Evolutionary conservation across 2,113 vertebrate species (phyloP), one percentile per base, ranked within the genome.

Genomic region (Grammomys dolichurus): DNA sequence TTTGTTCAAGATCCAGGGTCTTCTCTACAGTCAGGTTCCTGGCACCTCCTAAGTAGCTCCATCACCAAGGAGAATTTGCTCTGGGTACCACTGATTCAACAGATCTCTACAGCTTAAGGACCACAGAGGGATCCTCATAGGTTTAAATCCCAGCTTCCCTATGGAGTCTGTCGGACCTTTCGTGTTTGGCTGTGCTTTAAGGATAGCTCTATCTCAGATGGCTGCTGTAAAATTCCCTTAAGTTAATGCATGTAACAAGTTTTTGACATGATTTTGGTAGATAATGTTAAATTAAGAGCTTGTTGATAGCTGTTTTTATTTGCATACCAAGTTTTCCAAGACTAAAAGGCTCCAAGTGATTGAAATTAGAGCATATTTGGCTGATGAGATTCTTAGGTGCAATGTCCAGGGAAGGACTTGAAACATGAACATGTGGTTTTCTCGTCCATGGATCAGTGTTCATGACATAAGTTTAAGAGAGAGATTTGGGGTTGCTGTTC

Each of bases 401-500:
- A 54, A 84, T 26, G 80, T 60, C 63, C 26, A 26, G 88, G 76
- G 51, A 94, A 36, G 84, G 78, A 87, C 17, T 72, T 43, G 7
- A 76, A 84, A 80, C 78, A 91, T 94, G 70, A 65, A 43, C 89
- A 95, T 17, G 48, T 75, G 87, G 31, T 95, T 87, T 95, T 96
- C 80, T 87, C 24, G 69, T 94, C 17, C 0, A 31, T 60, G 33
- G 54, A 7, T 96, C 73, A 70, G 33, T 78, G 48, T 60, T n/a
- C 73, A 78, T 90, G 1, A 0, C 16, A 26, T 26, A 46, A 63
- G 67, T 1, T 0, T 5, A 5, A 20, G 70, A n/a, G 36, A 13
- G n/a, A 31, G 24, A 46, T 48, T 11, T 24, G 10, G 48, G 56
- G 31, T 60, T 77, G 60, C 28, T 3, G 2, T 67, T 80, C 54